These are phyloP conservation scores for Felis catus DNA, from an alignment of 2,113 vertebrate genomes.

Conservation along the genomic window DNA sequence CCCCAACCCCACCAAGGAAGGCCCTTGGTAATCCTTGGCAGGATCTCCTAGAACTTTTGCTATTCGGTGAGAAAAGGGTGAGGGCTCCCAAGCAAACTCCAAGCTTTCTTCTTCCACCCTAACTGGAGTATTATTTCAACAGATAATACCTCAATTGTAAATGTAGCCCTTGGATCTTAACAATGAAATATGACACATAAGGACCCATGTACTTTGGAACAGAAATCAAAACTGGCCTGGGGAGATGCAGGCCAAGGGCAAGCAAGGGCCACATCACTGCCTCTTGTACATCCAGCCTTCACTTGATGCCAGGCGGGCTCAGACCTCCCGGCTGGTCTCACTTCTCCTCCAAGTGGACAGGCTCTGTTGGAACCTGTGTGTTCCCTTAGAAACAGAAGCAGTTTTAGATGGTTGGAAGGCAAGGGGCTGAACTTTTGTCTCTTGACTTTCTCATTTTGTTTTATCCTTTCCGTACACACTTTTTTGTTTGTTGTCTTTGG, in stretches of 20 bases:
- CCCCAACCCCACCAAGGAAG: not conserved
- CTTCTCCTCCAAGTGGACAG: not conserved
- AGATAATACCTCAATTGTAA: conserved; percentile 34
- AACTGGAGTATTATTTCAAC: not conserved
- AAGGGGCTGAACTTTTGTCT: not conserved
- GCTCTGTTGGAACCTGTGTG: not conserved
- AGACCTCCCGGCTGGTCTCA: rapidly evolving
- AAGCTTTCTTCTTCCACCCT: conserved; percentile 25
- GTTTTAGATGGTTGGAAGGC: not conserved
- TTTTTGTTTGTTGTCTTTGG: conserved; percentile 17
- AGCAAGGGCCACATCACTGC: not conserved
- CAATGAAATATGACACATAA: conserved; percentile 8
- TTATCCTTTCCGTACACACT: not conserved
- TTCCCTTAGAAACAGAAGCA: not conserved
- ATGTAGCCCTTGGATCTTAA: not conserved
- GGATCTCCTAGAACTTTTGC: conserved; percentile 19
- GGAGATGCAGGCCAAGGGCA: not conserved
- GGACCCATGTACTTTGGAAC: not conserved
- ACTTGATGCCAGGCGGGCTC: not conserved
- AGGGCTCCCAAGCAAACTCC: not conserved
- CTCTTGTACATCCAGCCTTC: not conserved
- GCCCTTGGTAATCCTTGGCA: not conserved
- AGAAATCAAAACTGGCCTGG: not conserved
- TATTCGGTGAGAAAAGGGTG: not conserved
- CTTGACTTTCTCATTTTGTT: not conserved